These are phyloP conservation scores for Chlorospingus flavigularis DNA, from an alignment of 2,797 vertebrate species.

Conservation along the genomic window DNA sequence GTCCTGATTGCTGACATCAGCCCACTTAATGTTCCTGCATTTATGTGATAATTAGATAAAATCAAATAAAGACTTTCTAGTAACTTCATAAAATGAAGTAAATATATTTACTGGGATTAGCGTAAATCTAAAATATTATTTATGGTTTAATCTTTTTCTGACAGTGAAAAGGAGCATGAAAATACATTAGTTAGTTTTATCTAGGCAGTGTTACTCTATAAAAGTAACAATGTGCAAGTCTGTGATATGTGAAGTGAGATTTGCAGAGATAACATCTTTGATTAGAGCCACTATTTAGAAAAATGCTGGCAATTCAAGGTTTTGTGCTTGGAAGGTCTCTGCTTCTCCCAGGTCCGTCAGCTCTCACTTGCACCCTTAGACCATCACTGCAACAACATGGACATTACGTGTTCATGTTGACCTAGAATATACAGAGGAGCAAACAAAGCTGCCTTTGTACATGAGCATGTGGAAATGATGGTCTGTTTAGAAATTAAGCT, in stretches of 20 bases:
- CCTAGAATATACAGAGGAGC: background rate
- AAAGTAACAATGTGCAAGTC: background rate
- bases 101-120: constrained; percentile 30
- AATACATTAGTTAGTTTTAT: background rate
- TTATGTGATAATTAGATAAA: constrained; percentile 72
- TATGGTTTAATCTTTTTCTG: constrained; percentile 18
- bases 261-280: background rate
- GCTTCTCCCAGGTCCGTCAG: background rate
- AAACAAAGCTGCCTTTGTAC: background rate
- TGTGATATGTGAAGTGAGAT: background rate
- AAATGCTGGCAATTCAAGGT: background rate
- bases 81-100: constrained; percentile 56
- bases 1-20: constrained; percentile 74
- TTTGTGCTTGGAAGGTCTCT: background rate
- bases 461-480: background rate
- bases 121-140: constrained; percentile 16
- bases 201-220: background rate
- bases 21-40: constrained; percentile 67
- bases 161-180: background rate
- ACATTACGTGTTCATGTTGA: background rate
- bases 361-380: background rate
- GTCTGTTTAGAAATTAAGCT: background rate
- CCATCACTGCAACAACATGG: background rate
- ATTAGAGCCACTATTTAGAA: background rate
- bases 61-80: constrained; percentile 71